Conservation (phyloP, 2,888 invertebrate genomes). For the Disparrhopalites patrizii region DNA sequence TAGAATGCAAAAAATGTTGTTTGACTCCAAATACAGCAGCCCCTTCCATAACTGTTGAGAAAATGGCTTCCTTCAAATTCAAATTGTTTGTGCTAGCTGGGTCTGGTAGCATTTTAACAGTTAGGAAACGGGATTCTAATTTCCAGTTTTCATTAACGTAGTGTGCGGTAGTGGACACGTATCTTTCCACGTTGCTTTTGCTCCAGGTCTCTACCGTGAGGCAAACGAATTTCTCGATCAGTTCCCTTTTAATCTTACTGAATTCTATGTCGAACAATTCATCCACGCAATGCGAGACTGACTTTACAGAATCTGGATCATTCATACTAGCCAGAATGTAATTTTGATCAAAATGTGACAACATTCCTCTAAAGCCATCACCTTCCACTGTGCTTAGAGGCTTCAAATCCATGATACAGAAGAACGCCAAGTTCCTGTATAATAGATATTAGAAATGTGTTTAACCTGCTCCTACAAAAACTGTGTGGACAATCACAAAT, state of each 20-base stretch:
- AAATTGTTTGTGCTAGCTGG: not conserved
- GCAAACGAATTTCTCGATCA: conserved; percentile 11
- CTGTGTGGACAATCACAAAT: not conserved
- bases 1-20: not conserved
- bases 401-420: conserved; percentile 29
- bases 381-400: conserved; percentile 29
- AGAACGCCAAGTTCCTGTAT: conserved; percentile 29
- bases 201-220: conserved; percentile 20
- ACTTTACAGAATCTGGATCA: conserved; percentile 7
- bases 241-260: conserved; percentile 16
- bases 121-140: conserved; percentile 5
- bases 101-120: conserved; percentile 8
- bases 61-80: not conserved
- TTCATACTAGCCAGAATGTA: conserved; percentile 23
- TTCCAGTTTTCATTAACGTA: conserved; percentile 7
- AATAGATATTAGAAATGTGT: conserved; percentile 9
- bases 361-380: conserved; percentile 23
- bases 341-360: conserved; percentile 22
- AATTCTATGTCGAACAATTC: conserved; percentile 28
- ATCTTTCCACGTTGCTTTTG: conserved; percentile 18
- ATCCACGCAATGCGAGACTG: conserved; percentile 20
- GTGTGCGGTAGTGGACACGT: conserved; percentile 12
- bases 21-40: conserved; percentile 11
- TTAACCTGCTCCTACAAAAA: not conserved
- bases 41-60: conserved; percentile 3